These are phyloP conservation scores for Artibeus jamaicensis DNA, from an alignment of 2,797 vertebrate genomes.

Conservation along the genomic window DNA sequence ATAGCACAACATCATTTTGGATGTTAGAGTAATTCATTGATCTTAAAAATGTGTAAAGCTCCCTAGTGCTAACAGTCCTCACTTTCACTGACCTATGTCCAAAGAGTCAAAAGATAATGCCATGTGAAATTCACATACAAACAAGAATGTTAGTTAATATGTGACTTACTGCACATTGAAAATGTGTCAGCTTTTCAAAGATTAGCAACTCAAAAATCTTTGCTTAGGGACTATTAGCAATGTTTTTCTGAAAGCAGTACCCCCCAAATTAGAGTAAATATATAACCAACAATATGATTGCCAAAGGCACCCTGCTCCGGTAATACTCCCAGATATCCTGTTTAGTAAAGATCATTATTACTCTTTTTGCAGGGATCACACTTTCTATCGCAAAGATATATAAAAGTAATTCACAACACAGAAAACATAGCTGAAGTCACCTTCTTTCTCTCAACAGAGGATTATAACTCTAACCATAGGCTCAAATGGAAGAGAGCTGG, in stretches of 20 bases:
- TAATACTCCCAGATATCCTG: slow-evolving; percentile 50
- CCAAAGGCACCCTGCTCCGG: slow-evolving; percentile 30
- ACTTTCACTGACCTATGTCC: slow-evolving; percentile 58
- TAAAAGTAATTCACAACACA: slow-evolving; percentile 34
- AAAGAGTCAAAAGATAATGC: slow-evolving; percentile 57
- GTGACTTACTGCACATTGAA: slow-evolving; percentile 54
- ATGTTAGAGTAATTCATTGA: slow-evolving; percentile 1
- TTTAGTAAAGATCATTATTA: slow-evolving; percentile 65
- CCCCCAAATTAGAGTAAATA: slow-evolving; percentile 38
- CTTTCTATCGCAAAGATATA: not conserved
- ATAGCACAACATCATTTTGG: slow-evolving; percentile 42
- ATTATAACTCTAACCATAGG: not conserved
- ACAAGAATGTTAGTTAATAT: slow-evolving; percentile 50
- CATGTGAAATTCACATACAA: slow-evolving; percentile 30
- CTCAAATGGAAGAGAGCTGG: not conserved
- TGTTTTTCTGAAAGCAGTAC: slow-evolving; percentile 33
- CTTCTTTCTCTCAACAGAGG: not conserved
- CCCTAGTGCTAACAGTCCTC: not conserved
- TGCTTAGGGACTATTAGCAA: slow-evolving; percentile 13
- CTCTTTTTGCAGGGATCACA: slow-evolving; percentile 56
- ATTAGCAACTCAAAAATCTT: slow-evolving; percentile 60
- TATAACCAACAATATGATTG: not conserved
- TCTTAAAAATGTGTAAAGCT: slow-evolving; percentile 28
- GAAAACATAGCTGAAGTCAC: slow-evolving; percentile 13
- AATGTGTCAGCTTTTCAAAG: slow-evolving; percentile 40